Evolutionary conservation across 2,888 invertebrate genomes (phyloP), one percentile per base, ranked within the genome.

Genomic region (Andrena bucephala): DNA sequence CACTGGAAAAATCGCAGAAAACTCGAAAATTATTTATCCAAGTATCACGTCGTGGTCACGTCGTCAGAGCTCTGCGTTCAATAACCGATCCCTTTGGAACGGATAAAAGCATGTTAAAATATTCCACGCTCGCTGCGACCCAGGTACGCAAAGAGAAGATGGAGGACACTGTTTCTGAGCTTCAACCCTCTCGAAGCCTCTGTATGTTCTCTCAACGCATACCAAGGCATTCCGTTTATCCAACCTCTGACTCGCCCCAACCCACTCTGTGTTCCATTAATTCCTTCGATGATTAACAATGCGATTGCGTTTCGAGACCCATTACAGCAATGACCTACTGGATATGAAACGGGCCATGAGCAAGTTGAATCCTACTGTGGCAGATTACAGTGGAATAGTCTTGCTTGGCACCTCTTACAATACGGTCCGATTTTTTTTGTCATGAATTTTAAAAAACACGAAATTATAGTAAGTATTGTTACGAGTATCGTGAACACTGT

Each of bases 241-340:
- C 69, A 20, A 54, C 48, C 71, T 67, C 33, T 5, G 57, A 63
- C 52, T 75, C 57, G 62, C 66, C 75, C 7, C 62, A 67, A 85
- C 59, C 73, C 27, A 54, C 42, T 29, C 42, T 29, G 31, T 79
- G 70, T 60, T 83, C 72, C 78, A 83, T 87, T 87, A 85, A 87
- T 87, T 87, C 81, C 62, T 59, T 62, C 68, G 74, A 85, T 85
- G 85, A 87, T 85, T 87, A 87, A 85, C 83, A 87, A 87, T 77
- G 83, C 81, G 77, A 85, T 83, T 83, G 83, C 76, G 50, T 68
- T 74, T 79, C 74, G 62, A 80, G 85, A 85, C 78, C 87, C 80
- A 87, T 85, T 87, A 87, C 50, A 77, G 33, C 81, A 66, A 81
- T 83, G 66, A 60, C 78, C 68, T 75, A 59, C 74, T 73, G 62